phyloP scores from a whole-genome alignment of 2,888 invertebrate genomes.

The Rhyacophila evoluta region DNA sequence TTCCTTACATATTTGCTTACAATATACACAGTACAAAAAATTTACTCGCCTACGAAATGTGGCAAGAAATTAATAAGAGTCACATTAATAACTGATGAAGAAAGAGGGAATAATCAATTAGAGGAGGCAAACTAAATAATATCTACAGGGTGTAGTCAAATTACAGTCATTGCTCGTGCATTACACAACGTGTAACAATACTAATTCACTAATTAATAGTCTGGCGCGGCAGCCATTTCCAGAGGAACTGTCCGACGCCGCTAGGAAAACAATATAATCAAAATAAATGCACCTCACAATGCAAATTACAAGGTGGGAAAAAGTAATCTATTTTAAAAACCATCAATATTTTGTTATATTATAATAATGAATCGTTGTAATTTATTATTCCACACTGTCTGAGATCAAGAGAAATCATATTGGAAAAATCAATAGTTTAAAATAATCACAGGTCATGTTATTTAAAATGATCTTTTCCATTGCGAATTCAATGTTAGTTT shows the following conservation, averaged over 20 bases:
- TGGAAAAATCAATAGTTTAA: conserved; percentile 45
- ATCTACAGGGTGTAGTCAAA: conserved; percentile 48
- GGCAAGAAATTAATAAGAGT: conserved; percentile 58
- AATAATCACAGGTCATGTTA: conserved; percentile 48
- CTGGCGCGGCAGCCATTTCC: conserved; percentile 34
- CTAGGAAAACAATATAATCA: conserved; percentile 36
- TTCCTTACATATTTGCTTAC: conserved; percentile 81
- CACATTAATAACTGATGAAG: conserved; percentile 67
- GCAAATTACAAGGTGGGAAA: conserved; percentile 52
- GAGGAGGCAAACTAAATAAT: conserved; percentile 46
- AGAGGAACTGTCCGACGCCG: conserved; percentile 26
- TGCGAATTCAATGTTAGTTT: conserved; percentile 39
- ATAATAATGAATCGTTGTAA: conserved; percentile 48
- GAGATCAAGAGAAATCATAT: conserved; percentile 52
- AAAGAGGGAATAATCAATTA: conserved; percentile 65
- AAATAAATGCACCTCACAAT: conserved; percentile 55
- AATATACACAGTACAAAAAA: conserved; percentile 88
- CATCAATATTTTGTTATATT: conserved; percentile 2
- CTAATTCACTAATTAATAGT: conserved; percentile 50
- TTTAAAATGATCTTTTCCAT: conserved; percentile 47
- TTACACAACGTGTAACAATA: conserved; percentile 32
- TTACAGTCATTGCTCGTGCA: conserved; percentile 40
- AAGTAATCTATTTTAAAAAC: conserved; percentile 30
- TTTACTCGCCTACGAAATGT: conserved; percentile 67
- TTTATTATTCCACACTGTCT: conserved; percentile 52